Conservation (phyloP, 2,113 vertebrate species). For the Jacana jacana region DNA sequence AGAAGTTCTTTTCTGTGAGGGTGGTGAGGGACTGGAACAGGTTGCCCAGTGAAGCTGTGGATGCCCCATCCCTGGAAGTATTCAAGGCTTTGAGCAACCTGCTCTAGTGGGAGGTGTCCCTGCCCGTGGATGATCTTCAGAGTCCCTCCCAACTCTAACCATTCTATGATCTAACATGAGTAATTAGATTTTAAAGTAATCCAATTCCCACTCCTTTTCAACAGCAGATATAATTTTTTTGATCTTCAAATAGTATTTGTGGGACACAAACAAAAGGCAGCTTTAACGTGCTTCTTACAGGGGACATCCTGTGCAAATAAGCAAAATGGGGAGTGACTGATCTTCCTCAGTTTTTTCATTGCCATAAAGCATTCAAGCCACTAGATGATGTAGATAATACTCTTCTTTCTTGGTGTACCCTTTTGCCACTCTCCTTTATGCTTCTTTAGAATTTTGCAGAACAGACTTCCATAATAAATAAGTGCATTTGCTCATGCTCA, state of each 20-base stretch:
- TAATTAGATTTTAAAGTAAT: not conserved
- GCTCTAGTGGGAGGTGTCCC: too few relatives aligned
- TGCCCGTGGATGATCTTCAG: too few relatives aligned
- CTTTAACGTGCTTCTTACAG: not conserved
- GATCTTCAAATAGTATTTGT: not conserved
- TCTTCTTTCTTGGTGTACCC: not conserved
- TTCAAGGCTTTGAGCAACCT: too few relatives aligned
- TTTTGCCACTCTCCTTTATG: not conserved
- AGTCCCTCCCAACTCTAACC: too few relatives aligned
- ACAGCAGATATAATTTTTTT: not conserved
- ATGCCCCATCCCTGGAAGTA: too few relatives aligned
- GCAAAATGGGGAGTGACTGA: not conserved
- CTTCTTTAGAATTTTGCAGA: not conserved
- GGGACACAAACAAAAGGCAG: not conserved
- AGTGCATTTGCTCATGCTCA: not conserved
- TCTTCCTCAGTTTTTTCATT: not conserved
- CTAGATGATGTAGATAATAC: not conserved
- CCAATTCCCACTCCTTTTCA: not conserved
- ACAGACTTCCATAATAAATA: not conserved
- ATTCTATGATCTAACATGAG: not conserved
- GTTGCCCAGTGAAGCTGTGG: too few relatives aligned
- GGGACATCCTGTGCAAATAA: not conserved
- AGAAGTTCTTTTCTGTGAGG: too few relatives aligned
- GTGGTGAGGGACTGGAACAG: too few relatives aligned
- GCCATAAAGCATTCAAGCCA: not conserved